Conservation (phyloP, 2,113 vertebrate genomes). For the Meleagris gallopavo region DNA sequence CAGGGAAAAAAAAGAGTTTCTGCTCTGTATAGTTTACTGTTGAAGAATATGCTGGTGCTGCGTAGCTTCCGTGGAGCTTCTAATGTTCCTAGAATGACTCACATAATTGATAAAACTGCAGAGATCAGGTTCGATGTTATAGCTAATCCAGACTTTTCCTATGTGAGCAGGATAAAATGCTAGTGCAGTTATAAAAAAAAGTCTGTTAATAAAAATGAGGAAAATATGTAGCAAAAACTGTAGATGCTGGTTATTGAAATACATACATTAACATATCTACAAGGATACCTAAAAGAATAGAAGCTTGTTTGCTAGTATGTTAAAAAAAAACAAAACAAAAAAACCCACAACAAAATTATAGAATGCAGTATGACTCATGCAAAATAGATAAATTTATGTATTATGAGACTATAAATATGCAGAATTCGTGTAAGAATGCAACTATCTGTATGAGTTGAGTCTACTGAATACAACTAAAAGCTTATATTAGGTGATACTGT, state of each 20-base stretch:
- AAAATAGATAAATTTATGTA: not conserved
- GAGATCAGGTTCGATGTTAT: not conserved
- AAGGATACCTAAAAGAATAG: not conserved
- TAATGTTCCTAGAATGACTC: constrained; percentile 7
- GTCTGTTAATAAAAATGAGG: not conserved
- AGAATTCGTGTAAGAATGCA: not conserved
- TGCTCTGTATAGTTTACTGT: not conserved
- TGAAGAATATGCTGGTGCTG: not conserved
- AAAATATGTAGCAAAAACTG: not conserved
- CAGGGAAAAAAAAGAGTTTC: not conserved
- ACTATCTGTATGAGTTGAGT: not conserved
- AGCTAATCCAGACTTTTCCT: not conserved
- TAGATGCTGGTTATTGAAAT: not conserved
- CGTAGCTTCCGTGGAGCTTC: not conserved
- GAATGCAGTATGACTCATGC: not conserved
- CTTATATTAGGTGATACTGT: not conserved
- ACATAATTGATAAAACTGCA: constrained; percentile 29
- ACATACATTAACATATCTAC: not conserved
- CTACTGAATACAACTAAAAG: not conserved
- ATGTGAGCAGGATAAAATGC: not conserved
- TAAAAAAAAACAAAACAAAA: too few species aligned
- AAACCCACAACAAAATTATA: not conserved
- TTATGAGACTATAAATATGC: not conserved
- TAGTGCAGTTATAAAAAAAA: not conserved
- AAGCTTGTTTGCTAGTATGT: not conserved